Evolutionary conservation across 2,888 invertebrate genomes (phyloP), one percentile per base, ranked within the genome.

Genomic region (Mesochorus sp.): DNA sequence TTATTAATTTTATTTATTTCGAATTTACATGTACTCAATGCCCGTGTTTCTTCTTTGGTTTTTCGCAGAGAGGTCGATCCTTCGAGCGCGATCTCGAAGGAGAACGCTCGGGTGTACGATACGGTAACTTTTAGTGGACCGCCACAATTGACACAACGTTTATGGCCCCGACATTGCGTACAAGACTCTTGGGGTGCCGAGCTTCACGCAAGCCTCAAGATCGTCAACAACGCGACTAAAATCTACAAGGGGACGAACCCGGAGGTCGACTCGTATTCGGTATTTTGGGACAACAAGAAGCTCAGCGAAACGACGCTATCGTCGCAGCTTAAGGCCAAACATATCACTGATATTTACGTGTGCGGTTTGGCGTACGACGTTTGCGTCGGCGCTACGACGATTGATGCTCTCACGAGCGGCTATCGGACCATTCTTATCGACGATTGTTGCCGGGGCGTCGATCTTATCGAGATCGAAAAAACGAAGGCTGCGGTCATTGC

Each of bases 231-330:
- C 72, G 95, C 95, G 2, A 93, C 96, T 57, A 96, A 96, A 89
- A 95, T 97, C 62, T 96, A 96, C 92, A 97, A 97, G 90, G 99
- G 99, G 42, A 97, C 96, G 0, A 96, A 98, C 91, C 96, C 98
- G 0, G 97, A 98, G 83, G 96, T 99, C 71, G 99, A 99, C 91
- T 98, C 98, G 0, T 99, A 99, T 91, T 98, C 98, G 0, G 99
- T 98, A 51, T 99, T 99, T 93, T 98, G 97, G 97, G 99, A 99
- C 92, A 99, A 99, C 92, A 96, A 97, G 92, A 97, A 97, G 91
- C 92, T 96, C 77, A 95, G 96, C 0, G 95, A 97, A 89, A 98
- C 98, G 3, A 95, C 95, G 8, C 93, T 99, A 49, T 95, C 95
- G 87, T 94, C 94, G 5, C 96, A 97, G 88, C 93, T 99, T 73